These are phyloP conservation scores for Cremastobaeus sp. DNA, from an alignment of 2,888 invertebrate species.

Conservation along the genomic window DNA sequence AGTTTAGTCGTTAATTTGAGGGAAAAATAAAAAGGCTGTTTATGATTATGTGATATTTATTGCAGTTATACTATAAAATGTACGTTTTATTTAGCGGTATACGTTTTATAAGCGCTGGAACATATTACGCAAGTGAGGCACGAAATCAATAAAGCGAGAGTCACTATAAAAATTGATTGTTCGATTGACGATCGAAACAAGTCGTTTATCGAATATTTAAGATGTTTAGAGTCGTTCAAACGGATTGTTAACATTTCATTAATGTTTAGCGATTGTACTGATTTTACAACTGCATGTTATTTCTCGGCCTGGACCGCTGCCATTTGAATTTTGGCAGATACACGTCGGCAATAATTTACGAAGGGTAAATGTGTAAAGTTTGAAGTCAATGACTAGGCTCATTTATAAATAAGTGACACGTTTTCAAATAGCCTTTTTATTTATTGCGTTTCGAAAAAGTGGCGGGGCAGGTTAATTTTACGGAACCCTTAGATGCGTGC, in stretches of 20 bases:
- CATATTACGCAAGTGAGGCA: neutral
- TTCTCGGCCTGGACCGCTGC: constrained; percentile 37
- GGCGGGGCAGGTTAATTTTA: too few relatives aligned
- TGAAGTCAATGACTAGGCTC: constrained; percentile 45
- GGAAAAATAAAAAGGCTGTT: too few relatives aligned
- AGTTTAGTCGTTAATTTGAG: too few relatives aligned
- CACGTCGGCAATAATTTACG: constrained; percentile 31
- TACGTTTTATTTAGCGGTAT: too few relatives aligned
- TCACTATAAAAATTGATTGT: constrained; percentile 2
- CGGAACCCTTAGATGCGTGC: too few relatives aligned
- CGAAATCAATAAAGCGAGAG: neutral
- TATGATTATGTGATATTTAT: too few relatives aligned
- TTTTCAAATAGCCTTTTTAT: constrained; percentile 5
- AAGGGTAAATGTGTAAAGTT: constrained; percentile 38
- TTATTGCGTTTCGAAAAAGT: constrained; percentile 3
- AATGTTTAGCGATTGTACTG: constrained; percentile 22
- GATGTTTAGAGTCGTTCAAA: constrained; percentile 18
- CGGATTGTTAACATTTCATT: constrained; percentile 42
- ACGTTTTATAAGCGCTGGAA: too few relatives aligned
- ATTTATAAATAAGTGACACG: constrained; percentile 46
- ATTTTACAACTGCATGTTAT: constrained; percentile 34
- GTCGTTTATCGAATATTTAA: constrained; percentile 26
- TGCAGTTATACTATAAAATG: too few relatives aligned
- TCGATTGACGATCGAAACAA: constrained; percentile 6
- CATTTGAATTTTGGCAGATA: constrained; percentile 40